Percentiles rank a stretch among this genome's conserved stretches.
Conservation (phyloP, 2,888 invertebrate genomes). For the Erebia epiphron region DNA sequence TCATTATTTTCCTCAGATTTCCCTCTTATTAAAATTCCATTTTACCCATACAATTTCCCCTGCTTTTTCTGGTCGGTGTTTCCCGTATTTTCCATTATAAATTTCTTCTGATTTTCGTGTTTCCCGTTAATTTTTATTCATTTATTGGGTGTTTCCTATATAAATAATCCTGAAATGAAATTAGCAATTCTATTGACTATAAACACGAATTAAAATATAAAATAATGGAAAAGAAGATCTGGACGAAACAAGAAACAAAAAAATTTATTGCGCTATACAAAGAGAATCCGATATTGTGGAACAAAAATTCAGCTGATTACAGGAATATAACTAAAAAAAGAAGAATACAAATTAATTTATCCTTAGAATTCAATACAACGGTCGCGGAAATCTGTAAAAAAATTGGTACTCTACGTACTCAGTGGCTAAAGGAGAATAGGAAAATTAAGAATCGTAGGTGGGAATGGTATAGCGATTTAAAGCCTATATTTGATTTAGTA, state of each 20-base stretch:
- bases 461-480: conserved; percentile 24
- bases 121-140: too few relatives aligned
- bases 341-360: conserved; percentile 23
- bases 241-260: conserved; percentile 30
- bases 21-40: too few relatives aligned
- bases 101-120: too few relatives aligned
- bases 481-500: conserved; percentile 7
- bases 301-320: conserved; percentile 25
- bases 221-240: conserved; percentile 29
- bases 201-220: too few relatives aligned
- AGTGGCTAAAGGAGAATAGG: conserved; percentile 30
- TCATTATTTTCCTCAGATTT: too few relatives aligned
- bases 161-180: neutral
- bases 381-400: conserved; percentile 33
- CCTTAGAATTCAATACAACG: conserved; percentile 30
- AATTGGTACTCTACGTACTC: conserved; percentile 29
- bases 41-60: too few relatives aligned
- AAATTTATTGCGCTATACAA: conserved; percentile 29
- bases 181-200: neutral
- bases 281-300: conserved; percentile 29
- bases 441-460: conserved; percentile 30
- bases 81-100: too few relatives aligned
- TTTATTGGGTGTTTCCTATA: too few relatives aligned
- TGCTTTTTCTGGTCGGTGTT: too few relatives aligned
- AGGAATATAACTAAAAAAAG: conserved; percentile 29